phyloP scores from a whole-genome alignment of 2,797 vertebrate species.

The Spea hammondii region DNA sequence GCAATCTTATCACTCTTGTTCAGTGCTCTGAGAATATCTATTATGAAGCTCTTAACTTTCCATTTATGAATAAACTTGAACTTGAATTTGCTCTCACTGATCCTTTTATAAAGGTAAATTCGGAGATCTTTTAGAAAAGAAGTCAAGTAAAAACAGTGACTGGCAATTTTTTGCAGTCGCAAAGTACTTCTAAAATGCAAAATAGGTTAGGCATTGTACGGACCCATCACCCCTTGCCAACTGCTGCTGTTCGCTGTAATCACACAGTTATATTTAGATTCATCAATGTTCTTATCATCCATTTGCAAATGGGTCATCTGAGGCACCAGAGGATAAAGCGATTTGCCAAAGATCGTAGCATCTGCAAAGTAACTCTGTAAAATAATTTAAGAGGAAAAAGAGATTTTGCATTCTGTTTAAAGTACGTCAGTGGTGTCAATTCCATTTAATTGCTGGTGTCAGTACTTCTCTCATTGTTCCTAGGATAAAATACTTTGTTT shows the following conservation, averaged over 20 bases:
- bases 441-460: too few species aligned
- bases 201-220: conserved; percentile 8
- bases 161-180: not conserved
- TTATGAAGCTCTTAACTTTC: not conserved
- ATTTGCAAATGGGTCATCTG: conserved; percentile 37
- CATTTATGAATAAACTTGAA: conserved; percentile 3
- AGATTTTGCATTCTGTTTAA: not conserved
- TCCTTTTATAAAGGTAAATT: not conserved
- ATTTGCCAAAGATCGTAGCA: conserved; percentile 11
- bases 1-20: too few species aligned
- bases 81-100: not conserved
- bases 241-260: conserved; percentile 15
- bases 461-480: too few species aligned
- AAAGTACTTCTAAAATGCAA: not conserved
- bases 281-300: conserved; percentile 15
- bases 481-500: too few species aligned
- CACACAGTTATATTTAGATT: conserved; percentile 38
- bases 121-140: not conserved
- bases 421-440: too few species aligned
- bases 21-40: too few species aligned
- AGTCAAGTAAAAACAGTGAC: not conserved
- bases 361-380: conserved; percentile 12
- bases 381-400: conserved; percentile 5
- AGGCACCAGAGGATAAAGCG: conserved; percentile 35
- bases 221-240: conserved; percentile 21